Base-by-base conservation (phyloP, 2,888 invertebrate species). In the Drosophila percnosoma region DNA sequence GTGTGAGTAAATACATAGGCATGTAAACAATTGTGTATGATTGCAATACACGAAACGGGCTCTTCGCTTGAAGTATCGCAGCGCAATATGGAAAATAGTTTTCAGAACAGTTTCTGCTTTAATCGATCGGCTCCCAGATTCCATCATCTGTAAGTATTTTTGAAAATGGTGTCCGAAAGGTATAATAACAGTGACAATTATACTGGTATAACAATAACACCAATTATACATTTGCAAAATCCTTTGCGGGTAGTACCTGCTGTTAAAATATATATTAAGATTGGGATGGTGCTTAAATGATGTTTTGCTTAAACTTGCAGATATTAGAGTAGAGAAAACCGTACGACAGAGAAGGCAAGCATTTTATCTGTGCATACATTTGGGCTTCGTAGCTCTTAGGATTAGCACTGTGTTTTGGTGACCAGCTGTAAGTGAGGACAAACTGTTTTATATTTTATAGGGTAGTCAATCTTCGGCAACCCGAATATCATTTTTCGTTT, bases 401-500 rank as follows among this genome's bases (percentile, higher is more conserved):
- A 13, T 21, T 7, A 13, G 13, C 7, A 45, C 42, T 24, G 21
- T 45, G 15, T 45, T 45, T 45, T 45, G 45, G 21, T 24, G 45
- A 15, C 8, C 15, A 24, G 15, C 21, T 7, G 4, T 24, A 21
- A 21, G 24, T 8, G 15, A 24, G 8, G 15, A 13, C 4, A 54
- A 54, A 36, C 54, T 6, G 53, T 8, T 24, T 36, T 36, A 27
- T 36, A 45, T 24, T 36, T 6, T 18, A 24, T 27, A 57, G 57
- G n/a, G 57, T 40, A 57, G 40, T 40, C n/a, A 15, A 21, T 57
- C 13, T 40, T 40, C 40, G 29, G 21, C 10, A 57, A 13, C n/a
- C 27, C 13, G 15, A 40, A 40, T 40, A 29, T 27, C 4, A 38
- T 4, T 11, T 45, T 67, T 42, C 34, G 31, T 11, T 38, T 13